phyloP scores from a whole-genome alignment of 2,888 invertebrate genomes.

The Urechis unicinctus region DNA sequence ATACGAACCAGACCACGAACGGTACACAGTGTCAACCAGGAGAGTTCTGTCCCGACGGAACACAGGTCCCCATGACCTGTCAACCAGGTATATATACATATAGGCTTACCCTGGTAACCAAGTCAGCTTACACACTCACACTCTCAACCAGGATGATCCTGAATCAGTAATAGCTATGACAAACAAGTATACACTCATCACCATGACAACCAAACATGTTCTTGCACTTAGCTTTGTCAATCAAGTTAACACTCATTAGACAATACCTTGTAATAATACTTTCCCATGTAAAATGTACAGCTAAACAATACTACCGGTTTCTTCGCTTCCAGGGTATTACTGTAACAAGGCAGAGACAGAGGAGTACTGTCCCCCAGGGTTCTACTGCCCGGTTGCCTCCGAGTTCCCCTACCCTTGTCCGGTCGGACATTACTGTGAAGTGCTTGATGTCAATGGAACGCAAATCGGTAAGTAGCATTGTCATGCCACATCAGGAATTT shows the following conservation, averaged over 20 bases:
- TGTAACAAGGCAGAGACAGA: constrained; percentile 40
- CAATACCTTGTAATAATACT: too few relatives aligned
- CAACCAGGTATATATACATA: background rate
- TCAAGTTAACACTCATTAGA: too few relatives aligned
- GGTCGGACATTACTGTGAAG: constrained; percentile 36
- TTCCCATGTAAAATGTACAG: background rate
- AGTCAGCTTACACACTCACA: too few relatives aligned
- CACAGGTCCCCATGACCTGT: constrained; percentile 14
- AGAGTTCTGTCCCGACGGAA: constrained; percentile 38
- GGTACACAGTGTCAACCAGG: constrained; percentile 40
- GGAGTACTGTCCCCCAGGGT: constrained; percentile 39
- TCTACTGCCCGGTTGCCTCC: constrained; percentile 41
- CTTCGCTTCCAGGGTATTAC: constrained; percentile 36
- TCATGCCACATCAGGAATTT: background rate
- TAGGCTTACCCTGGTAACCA: too few relatives aligned
- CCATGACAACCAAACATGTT: too few relatives aligned
- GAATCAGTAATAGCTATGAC: too few relatives aligned
- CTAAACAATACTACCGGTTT: background rate
- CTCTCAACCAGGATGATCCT: too few relatives aligned
- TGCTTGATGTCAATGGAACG: constrained; percentile 4
- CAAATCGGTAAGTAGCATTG: constrained; percentile 5
- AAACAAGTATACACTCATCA: too few relatives aligned
- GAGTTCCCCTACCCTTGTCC: constrained; percentile 37
- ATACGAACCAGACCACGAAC: constrained; percentile 34
- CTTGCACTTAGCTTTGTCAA: too few relatives aligned